phyloP scores from a whole-genome alignment of 1,140 invertebrate genomes.

The Latrodectus geometricus region DNA sequence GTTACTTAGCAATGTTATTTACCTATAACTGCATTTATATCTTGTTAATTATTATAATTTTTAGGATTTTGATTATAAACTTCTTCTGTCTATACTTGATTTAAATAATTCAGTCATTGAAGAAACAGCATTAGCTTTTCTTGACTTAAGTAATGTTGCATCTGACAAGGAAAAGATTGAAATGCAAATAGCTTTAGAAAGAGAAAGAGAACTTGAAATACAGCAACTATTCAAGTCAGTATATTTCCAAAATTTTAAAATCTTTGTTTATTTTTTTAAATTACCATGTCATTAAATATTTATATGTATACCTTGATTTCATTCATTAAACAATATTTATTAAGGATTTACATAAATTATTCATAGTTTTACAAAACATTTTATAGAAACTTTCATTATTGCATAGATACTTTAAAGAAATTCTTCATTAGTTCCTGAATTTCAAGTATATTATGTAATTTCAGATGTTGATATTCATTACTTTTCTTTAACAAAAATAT shows the following conservation, averaged over 20 bases:
- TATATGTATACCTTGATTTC: neutral
- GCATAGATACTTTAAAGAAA: neutral
- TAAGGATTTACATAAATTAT: neutral
- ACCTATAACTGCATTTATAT: too few relatives aligned
- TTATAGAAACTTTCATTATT: neutral
- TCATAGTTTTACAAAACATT: neutral
- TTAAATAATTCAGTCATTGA: conserved; percentile 21
- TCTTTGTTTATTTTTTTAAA: too few relatives aligned
- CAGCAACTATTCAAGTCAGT: conserved; percentile 37
- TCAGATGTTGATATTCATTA: neutral
- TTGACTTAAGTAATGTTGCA: conserved; percentile 24
- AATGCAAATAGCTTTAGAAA: conserved; percentile 44
- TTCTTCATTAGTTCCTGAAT: neutral
- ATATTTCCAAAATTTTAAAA: neutral
- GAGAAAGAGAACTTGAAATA: conserved; percentile 47
- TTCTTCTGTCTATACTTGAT: neutral
- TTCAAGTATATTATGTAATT: neutral
- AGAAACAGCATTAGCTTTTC: conserved; percentile 17
- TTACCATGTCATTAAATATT: too few relatives aligned
- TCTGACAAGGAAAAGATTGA: conserved; percentile 25
- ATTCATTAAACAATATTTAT: neutral
- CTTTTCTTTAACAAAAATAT: neutral
- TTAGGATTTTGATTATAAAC: conserved; percentile 45
- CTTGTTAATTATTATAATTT: too few relatives aligned
- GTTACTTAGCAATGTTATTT: too few relatives aligned